Base-by-base conservation (phyloP, 2,888 invertebrate species). In the Leptopterna dolabrata region DNA sequence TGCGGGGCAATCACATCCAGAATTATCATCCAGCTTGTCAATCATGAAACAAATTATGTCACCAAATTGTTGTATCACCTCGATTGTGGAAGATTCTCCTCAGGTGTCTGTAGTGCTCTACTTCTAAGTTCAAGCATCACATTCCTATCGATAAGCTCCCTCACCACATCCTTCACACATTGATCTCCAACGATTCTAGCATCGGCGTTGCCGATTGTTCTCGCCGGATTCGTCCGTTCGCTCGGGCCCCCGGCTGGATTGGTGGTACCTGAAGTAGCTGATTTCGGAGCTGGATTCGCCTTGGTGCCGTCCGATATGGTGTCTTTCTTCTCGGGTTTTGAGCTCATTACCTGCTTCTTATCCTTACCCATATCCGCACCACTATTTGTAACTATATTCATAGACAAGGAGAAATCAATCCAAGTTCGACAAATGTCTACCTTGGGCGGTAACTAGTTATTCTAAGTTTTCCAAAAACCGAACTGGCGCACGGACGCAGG, bases 191-290 rank as follows among this genome's bases (percentile, higher is more conserved):
- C 47, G 78, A 24, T 29, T 78, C 24, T 41, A 13, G 45, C 78
- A 6, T 27, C 78, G 14, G 45, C 19, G 14, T 45, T 78, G 3
- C 45, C 43, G 14, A 78, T 16, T 16, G 73, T 9, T 30, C 36
- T 73, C 36, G 36, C 73, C 11, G 73, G 36, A 2, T 41, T 19
- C 4, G 36, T 16, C 30, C 16, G 30, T 4, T 36, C 36, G 11
- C 13, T 27, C 27, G 4, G 11, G 6, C 9, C 29, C 1, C 16
- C n/a, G 1, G 36, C 16, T n/a, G n/a, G 36, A 30, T 41, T n/a
- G 6, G 19, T 6, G 78, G 78, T 78, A 78, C 78, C 78, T 78
- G 78, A 78, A 78, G 78, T 78, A 78, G 78, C 47, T 19, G 47
- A 13, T 63, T 63, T 63, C 2, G 63, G 13, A 27, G 24, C 19